A percentile compares a stretch with the other conserved stretches of the same genome.
Conservation (phyloP, 2,113 vertebrate species). For the Malurus elegans region DNA sequence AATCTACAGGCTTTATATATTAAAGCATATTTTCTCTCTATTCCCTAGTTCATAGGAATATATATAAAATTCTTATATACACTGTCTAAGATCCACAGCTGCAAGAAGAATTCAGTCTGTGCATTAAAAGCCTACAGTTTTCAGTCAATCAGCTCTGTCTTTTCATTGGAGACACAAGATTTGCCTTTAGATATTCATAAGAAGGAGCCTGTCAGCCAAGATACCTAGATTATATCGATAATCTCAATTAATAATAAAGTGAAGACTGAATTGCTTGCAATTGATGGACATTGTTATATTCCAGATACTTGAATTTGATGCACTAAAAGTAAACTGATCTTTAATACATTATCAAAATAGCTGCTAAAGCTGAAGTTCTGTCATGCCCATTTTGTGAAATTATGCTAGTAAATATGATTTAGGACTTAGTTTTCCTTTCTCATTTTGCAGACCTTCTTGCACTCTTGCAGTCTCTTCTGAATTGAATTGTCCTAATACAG, state of each 20-base stretch:
- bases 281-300: neutral
- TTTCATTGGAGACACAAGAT: fast-evolving
- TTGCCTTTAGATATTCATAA: neutral
- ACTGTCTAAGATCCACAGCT: neutral
- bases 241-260: neutral
- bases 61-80: neutral
- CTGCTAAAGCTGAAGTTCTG: neutral
- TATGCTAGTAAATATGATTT: neutral
- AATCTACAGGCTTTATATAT: neutral
- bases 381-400: neutral
- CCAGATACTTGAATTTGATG: neutral
- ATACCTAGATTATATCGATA: neutral
- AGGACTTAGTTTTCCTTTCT: neutral
- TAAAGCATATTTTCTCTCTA: neutral
- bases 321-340: neutral
- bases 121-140: neutral
- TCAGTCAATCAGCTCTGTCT: neutral
- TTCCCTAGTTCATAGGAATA: neutral
- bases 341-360: neutral
- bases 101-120: neutral
- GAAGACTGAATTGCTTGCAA: neutral
- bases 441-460: neutral
- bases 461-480: neutral
- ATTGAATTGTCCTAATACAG: neutral
- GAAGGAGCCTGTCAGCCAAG: neutral